Evolutionary conservation across 2,113 vertebrate genomes (phyloP), one percentile per base, ranked within the genome.

Genomic region (Rhea pennata): DNA sequence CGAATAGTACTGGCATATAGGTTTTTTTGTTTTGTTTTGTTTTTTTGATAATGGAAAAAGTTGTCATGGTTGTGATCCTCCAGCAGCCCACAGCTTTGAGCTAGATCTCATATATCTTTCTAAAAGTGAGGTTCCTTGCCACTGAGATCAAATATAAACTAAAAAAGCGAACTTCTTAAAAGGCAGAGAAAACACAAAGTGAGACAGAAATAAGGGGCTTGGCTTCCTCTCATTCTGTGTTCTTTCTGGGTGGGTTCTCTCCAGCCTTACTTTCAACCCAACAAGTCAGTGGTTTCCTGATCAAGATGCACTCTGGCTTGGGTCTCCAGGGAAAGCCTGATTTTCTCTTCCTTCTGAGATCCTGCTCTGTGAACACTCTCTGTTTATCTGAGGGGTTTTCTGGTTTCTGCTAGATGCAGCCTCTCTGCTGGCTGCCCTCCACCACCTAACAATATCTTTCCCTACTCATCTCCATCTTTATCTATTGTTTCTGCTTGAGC

Each of bases 101-200:
- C n/a, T 76, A 73, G 62, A 62, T 62, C 91, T 88, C 23, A 48
- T 72, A 8, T 17, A 76, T 50, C 59, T 88, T 86, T 93, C 93
- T 6, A 58, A 70, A 88, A 76, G 44, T 65, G 48, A 92, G 3
- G 12, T 56, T 92, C 75, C 75, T 70, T 92, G 83, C 79, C 67
- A 67, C 9, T 73, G 40, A 90, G 85, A 80, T 94, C 14, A 95
- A 88, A 95, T 83, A 83, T 66, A 76, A 86, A 77, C 59, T 92
- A 80, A 54, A 62, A 92, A 94, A 90, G 33, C 20, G 62, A 86
- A 74, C 15, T 86, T 94, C 31, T 88, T 93, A 61, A 83, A 82
- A 31, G 17, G 13, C 46, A 87, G 53, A 39, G 48, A 65, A 95
- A 88, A 90, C 56, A 61, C 8, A 88, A 85, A 91, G 36, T 48